A percentile compares a stretch with the other conserved stretches of the same genome.
These are phyloP conservation scores for Ascaphus truei DNA, from an alignment of 2,113 vertebrate species.

Conservation along the genomic window DNA sequence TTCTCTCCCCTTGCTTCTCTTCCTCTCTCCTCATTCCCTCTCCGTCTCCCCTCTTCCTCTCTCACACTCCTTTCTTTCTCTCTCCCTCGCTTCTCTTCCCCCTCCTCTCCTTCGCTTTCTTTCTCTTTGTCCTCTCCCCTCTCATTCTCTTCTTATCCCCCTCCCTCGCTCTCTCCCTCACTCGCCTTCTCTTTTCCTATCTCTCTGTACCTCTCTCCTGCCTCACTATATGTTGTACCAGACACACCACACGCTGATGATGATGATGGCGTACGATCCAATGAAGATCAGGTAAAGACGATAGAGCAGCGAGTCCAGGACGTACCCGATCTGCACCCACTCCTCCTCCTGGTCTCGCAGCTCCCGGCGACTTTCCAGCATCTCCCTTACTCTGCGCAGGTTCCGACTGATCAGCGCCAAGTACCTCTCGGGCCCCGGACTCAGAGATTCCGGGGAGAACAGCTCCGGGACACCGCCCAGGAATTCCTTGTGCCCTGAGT, in stretches of 20 bases:
- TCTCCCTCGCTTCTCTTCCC: no score
- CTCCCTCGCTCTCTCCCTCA: no score
- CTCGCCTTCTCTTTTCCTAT: no score
- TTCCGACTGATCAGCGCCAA: slow-evolving; percentile 64
- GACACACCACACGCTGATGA: slow-evolving; percentile 74
- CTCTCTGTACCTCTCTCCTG: no score
- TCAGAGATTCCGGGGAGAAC: background rate
- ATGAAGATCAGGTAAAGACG: slow-evolving; percentile 70
- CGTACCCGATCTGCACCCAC: slow-evolving; percentile 73
- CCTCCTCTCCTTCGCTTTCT: no score
- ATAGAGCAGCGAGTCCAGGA: slow-evolving; percentile 72
- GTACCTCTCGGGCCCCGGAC: slow-evolving; percentile 43
- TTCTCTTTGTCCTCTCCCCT: no score
- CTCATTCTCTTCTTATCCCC: no score
- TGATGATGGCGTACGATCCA: slow-evolving; percentile 64
- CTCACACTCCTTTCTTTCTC: no score
- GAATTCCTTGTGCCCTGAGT: background rate
- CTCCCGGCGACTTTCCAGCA: slow-evolving; percentile 55
- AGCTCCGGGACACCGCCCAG: background rate
- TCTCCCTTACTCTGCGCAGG: slow-evolving; percentile 53
- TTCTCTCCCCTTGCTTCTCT: no score
- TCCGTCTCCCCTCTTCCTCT: no score
- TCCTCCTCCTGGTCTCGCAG: slow-evolving; percentile 58
- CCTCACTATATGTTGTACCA: slow-evolving; percentile 56
- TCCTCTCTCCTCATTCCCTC: no score